A percentile compares a stretch with the other conserved stretches of the same genome.
Conservation (phyloP, 2,113 vertebrate genomes). For the Rhombomys opimus region DNA sequence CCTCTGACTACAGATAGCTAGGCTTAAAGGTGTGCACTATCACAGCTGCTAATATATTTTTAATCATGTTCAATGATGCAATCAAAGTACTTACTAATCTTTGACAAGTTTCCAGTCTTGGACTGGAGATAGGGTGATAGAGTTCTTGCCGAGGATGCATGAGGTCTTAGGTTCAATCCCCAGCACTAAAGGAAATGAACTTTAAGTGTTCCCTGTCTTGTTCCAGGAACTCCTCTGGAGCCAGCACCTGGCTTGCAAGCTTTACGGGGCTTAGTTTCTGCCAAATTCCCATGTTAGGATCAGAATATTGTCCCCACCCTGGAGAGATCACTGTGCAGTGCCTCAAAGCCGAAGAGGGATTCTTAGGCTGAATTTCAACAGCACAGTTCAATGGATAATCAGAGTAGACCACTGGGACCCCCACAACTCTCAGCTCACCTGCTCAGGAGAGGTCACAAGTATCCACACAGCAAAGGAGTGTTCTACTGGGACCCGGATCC, state of each 20-base stretch:
- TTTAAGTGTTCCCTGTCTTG: not conserved
- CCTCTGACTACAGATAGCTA: not conserved
- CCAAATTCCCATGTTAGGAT: not conserved
- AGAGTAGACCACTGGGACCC: not conserved
- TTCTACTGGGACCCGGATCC: not conserved
- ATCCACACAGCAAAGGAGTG: not conserved
- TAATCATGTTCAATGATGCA: not conserved
- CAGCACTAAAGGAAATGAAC: not conserved
- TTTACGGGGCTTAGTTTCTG: not conserved
- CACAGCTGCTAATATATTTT: not conserved
- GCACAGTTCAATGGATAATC: not conserved
- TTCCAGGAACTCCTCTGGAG: not conserved
- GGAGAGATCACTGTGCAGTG: not conserved
- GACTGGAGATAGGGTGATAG: not conserved
- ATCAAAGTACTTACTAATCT: not conserved
- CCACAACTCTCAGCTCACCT: not conserved
- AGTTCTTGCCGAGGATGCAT: not conserved
- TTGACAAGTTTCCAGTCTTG: not conserved
- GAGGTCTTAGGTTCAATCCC: not conserved
- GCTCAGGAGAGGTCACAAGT: not conserved
- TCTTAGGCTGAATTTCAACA: not conserved
- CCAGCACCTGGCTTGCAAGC: not conserved
- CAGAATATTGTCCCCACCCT: too few species aligned
- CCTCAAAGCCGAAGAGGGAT: not conserved
- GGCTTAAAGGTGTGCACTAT: not conserved